These are phyloP conservation scores for Oryzias sinensis DNA, from an alignment of 2,797 vertebrate species.

Conservation along the genomic window DNA sequence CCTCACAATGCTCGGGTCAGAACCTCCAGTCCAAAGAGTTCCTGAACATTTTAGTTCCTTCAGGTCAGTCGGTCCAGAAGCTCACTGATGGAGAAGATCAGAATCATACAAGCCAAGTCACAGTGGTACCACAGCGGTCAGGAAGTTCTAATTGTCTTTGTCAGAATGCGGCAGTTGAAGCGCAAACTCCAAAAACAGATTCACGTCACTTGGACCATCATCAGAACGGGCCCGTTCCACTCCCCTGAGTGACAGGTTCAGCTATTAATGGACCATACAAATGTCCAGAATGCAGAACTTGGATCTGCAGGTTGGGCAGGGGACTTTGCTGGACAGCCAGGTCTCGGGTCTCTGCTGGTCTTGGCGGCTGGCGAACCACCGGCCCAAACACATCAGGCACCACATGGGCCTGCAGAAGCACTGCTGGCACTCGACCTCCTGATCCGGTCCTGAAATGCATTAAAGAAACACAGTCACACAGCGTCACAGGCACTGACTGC, in stretches of 20 bases:
- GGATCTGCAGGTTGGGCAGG: conserved; percentile 91
- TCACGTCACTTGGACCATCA: too few relatives aligned
- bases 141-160: too few relatives aligned
- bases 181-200: too few relatives aligned
- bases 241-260: not conserved
- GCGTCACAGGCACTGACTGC: not conserved
- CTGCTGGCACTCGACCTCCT: conserved; percentile 81
- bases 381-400: conserved; percentile 94
- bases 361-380: conserved; percentile 95
- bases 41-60: too few relatives aligned
- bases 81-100: too few relatives aligned
- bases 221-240: not conserved
- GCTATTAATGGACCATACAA: conserved; percentile 79
- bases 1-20: too few relatives aligned
- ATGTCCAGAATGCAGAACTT: conserved; percentile 94
- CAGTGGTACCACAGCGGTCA: too few relatives aligned
- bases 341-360: conserved; percentile 91
- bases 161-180: too few relatives aligned
- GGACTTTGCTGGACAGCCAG: conserved; percentile 91
- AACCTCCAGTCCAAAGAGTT: too few relatives aligned
- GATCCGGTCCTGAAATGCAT: conserved; percentile 32
- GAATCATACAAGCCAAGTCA: too few relatives aligned
- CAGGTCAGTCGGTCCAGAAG: too few relatives aligned
- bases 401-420: conserved; percentile 97
- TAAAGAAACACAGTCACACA: not conserved